Percentiles rank a stretch among this genome's conserved stretches.
Evolutionary conservation across 2,888 invertebrate genomes (phyloP).

Genomic region (Yponomeuta cagnagella): DNA sequence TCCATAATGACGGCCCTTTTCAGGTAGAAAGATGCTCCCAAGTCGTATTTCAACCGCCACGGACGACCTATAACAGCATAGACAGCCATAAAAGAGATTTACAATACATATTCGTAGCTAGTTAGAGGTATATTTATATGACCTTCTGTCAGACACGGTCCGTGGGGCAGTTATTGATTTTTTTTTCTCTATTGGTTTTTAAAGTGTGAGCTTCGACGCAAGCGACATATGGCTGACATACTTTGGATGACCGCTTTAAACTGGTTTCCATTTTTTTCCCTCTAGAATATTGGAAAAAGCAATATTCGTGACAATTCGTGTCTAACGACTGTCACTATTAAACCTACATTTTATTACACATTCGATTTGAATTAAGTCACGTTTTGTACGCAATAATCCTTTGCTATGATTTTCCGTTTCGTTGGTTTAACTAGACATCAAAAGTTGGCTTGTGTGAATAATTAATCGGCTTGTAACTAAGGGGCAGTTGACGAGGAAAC

Average conservation of each 20-base stretch:
- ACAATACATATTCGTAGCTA: constrained; percentile 68
- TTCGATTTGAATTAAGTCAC: background rate
- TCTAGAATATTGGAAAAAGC: constrained; percentile 20
- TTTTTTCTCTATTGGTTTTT: constrained; percentile 44
- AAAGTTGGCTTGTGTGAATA: constrained; percentile 21
- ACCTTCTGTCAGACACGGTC: constrained; percentile 62
- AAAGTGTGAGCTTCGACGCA: constrained; percentile 40
- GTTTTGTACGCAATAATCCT: background rate
- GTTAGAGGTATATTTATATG: constrained; percentile 59
- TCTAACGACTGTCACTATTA: background rate
- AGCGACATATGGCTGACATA: constrained; percentile 63
- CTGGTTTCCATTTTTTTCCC: constrained; percentile 44
- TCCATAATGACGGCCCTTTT: constrained; percentile 67
- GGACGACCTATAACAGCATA: constrained; percentile 41
- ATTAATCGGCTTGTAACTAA: constrained; percentile 26
- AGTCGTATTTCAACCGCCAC: constrained; percentile 72
- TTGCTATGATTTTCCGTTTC: constrained; percentile 10
- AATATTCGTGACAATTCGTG: background rate
- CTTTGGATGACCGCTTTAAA: constrained; percentile 40
- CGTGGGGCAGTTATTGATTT: constrained; percentile 56
- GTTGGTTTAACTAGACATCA: constrained; percentile 19
- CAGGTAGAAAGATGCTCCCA: constrained; percentile 68
- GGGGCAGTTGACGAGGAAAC: constrained; percentile 22
- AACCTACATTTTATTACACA: background rate
- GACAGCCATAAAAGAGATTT: constrained; percentile 70